Evolutionary conservation across 2,888 invertebrate species (phyloP), one percentile per base, ranked within the genome.

Genomic region (Lysandra coridon): DNA sequence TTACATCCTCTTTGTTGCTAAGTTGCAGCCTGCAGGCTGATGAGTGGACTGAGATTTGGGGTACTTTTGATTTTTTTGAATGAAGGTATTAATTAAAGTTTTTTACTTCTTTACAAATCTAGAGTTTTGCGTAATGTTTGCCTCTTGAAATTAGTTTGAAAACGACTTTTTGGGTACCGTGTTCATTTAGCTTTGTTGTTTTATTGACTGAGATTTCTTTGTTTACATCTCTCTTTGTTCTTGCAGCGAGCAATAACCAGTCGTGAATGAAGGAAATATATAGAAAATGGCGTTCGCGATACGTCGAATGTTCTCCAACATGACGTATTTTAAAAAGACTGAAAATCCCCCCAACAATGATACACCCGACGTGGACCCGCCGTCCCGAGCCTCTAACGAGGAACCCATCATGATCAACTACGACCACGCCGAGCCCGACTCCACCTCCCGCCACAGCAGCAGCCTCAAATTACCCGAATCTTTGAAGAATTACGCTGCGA

Each of bases 261-360:
- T 14, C 33, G 30, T 76, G 76, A 76, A 76, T 74, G 44, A 44
- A 74, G 69, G 23, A 23, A 74, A 44, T 10, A 74, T 10, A 74
- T n/a, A 74, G 44, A 74, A 73, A 84, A 94, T 94, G 94, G 91
- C 94, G 88, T 94, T 94, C 85, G 92, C 94, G 3, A 83, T 94
- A 78, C 85, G 92, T 82, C 92, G 91, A 85, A 94, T 94, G 87
- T 85, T 94, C 78, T 93, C 93, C 5, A 93, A 92, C 82, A 94
- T 94, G 75, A 89, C 86, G 2, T 94, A 94, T 83, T 94, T 94
- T 81, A 88, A 92, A 37, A 93, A 92, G 83, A 84, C 92, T 10
- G 91, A 85, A 0, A 88, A 88, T 0, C 80, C 81, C 0, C 83
- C 83, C 3, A 81, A 81, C 53, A 84, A 80, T 76, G 78, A 60